Conservation (phyloP, 2,113 vertebrate genomes). For the Thalassarche chlororhynchos region DNA sequence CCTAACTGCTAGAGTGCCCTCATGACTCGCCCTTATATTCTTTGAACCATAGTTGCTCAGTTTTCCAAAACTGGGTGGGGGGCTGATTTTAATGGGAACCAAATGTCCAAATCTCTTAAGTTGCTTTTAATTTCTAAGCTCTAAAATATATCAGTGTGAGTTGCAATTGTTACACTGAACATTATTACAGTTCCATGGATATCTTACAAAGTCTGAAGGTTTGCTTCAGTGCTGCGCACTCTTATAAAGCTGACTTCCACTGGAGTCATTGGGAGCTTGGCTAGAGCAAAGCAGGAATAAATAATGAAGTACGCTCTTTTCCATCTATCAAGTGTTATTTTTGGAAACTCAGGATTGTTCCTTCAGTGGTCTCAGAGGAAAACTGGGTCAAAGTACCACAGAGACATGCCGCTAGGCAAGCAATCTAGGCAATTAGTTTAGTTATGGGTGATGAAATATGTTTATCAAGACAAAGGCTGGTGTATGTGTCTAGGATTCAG, state of each 20-base stretch:
- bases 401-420: neutral
- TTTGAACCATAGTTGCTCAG: neutral
- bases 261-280: neutral
- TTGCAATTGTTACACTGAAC: neutral
- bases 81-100: neutral
- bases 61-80: neutral
- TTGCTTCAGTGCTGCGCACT: neutral
- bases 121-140: neutral
- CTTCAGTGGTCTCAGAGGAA: neutral
- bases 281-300: neutral
- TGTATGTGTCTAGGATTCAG: neutral
- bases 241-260: neutral
- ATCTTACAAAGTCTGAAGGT: neutral
- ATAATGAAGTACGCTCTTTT: neutral
- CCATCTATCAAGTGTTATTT: neutral
- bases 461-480: neutral
- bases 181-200: neutral
- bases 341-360: neutral
- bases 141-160: neutral
- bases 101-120: neutral
- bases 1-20: neutral
- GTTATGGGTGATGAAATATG: neutral
- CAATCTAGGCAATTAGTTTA: neutral
- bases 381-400: neutral
- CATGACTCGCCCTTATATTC: neutral